Conservation (phyloP, 2,797 vertebrate genomes). For the Characodon lateralis region DNA sequence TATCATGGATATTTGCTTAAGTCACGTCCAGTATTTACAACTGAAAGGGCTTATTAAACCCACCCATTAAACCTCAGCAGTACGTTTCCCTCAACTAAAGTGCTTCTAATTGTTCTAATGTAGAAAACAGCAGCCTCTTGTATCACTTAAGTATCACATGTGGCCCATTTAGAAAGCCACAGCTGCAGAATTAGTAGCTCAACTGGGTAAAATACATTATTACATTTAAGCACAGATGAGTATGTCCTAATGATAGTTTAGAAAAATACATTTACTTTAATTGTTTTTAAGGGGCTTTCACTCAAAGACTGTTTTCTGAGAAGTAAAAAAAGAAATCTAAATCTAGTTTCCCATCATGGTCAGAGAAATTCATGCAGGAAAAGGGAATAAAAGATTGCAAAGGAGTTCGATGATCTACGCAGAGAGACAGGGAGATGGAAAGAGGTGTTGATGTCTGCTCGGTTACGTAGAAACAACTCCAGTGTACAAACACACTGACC, state of each 20-base stretch:
- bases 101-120: conserved; percentile 26
- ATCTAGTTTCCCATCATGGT: neutral
- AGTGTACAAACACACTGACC: conserved; percentile 49
- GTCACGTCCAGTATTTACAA: conserved; percentile 17
- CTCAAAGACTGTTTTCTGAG: neutral
- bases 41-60: neutral
- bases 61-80: conserved; percentile 3
- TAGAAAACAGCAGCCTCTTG: conserved; percentile 5
- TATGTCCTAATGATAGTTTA: neutral
- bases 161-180: conserved; percentile 9
- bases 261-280: neutral
- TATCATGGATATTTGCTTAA: conserved; percentile 35
- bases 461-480: conserved; percentile 51
- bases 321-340: neutral
- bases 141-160: conserved; percentile 6
- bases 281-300: neutral
- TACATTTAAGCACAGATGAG: conserved; percentile 20
- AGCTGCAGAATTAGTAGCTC: conserved; percentile 1
- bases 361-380: conserved; percentile 1
- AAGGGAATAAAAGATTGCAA: conserved; percentile 6
- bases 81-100: conserved; percentile 12
- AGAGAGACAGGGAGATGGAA: conserved; percentile 34
- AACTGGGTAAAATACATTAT: neutral
- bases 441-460: conserved; percentile 64
- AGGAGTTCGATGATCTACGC: conserved; percentile 42